Base-by-base conservation (phyloP, 2,797 vertebrate species). In the Lutjanus campechanus region DNA sequence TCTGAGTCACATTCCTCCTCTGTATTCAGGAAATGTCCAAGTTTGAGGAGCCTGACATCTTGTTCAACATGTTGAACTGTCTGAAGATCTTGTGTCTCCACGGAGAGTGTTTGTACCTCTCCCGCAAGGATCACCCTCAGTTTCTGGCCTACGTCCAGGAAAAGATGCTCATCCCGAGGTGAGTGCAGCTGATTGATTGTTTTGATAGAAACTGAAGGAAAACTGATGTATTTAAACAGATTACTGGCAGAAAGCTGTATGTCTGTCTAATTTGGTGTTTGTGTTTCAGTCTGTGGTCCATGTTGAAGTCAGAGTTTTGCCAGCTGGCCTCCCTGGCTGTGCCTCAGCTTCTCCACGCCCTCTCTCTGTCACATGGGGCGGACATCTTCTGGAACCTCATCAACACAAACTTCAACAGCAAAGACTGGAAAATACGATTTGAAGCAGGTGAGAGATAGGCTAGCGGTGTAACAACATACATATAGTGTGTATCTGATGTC, bases 311-410 rank as follows among this genome's bases (percentile, higher is more conserved):
- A 0, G 98, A 99, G 90, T 99, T 99, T 89, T 99, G 98, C 84
- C 98, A 99, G 95, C 95, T 99, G 83, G 98, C 98, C n/a, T 98
- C 97, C 1, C 75, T 99, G 93, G 97, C 97, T 0, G 98, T 99
- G 12, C 98, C 98, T 17, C 97, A 99, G 90, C 97, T 99, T 77
- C 98, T 99, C 79, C 98, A 99, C 4, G 97, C 98, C 1, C 94
- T 99, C 67, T 98, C 98, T 0, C 96, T 99, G 92, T 97, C 98
- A 55, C 95, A 97, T 0, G 98, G 98, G 20, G 98, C 98, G 16
- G 98, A 99, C 91, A 99, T 99, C 93, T 99, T 99, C 94, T 99
- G 98, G 98, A 97, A 96, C 82, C 96, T 99, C 85, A 97, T 99
- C 90, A 98, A 99, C 75, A 96, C 95, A 86, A 98, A 97, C 92